phyloP scores from a whole-genome alignment of 1,140 invertebrate species.

The Drosophila suzukii region DNA sequence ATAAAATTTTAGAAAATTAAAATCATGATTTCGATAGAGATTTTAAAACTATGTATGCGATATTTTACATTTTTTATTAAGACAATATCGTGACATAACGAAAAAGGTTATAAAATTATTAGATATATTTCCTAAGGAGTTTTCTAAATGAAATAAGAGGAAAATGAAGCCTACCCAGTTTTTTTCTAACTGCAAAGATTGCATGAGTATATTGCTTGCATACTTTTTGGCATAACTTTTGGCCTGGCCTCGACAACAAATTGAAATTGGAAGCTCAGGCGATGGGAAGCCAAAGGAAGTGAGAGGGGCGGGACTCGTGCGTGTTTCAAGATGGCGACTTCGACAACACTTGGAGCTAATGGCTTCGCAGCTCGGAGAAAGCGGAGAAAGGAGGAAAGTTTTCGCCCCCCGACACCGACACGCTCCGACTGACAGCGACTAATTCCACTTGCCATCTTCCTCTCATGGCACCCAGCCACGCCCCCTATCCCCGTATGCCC shows the following conservation, averaged over 20 bases:
- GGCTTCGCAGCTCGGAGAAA: slow-evolving; percentile 24
- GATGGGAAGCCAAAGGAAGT: not conserved
- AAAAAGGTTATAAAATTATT: no score
- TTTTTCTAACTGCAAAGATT: slow-evolving; percentile 4
- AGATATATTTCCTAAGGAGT: no score
- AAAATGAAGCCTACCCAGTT: not conserved
- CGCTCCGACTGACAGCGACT: slow-evolving; percentile 67
- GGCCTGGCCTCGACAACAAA: slow-evolving; percentile 56
- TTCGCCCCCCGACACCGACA: slow-evolving; percentile 30
- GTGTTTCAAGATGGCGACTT: slow-evolving; percentile 73
- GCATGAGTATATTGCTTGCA: slow-evolving; percentile 54
- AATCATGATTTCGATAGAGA: no score
- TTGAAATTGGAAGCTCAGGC: slow-evolving; percentile 63
- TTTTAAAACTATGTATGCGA: no score
- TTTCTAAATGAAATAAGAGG: not conserved
- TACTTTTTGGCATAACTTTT: slow-evolving; percentile 74
- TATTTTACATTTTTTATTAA: no score
- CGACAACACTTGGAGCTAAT: slow-evolving; percentile 75
- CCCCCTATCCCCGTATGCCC: not conserved
- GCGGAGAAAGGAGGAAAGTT: slow-evolving; percentile 41
- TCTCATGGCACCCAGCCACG: not conserved
- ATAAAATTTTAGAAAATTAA: no score
- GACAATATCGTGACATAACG: no score
- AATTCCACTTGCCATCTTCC: slow-evolving; percentile 43
- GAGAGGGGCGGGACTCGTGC: slow-evolving; percentile 35